phyloP scores from a whole-genome alignment of 2,888 invertebrate genomes.

The Conistra vaccinii region DNA sequence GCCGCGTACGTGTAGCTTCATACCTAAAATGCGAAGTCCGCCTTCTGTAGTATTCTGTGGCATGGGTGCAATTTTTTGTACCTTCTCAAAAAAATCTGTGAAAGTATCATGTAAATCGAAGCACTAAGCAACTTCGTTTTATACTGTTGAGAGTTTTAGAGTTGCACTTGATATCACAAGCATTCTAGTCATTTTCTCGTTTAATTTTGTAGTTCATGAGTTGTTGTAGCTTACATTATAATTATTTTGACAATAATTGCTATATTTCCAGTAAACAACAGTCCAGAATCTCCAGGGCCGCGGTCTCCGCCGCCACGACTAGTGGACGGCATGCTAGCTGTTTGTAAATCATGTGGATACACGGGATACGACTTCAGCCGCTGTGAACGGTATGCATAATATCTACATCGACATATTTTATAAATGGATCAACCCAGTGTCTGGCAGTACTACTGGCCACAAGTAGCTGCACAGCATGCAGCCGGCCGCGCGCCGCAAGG shows the following conservation, averaged over 20 bases:
- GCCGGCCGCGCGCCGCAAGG: too few relatives aligned
- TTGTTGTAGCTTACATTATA: not conserved
- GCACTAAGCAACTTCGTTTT: not conserved
- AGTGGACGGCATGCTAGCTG: constrained; percentile 93
- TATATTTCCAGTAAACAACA: constrained; percentile 75
- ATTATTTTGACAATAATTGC: constrained; percentile 10
- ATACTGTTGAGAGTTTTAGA: not conserved
- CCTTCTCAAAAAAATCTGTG: not conserved
- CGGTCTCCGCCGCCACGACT: constrained; percentile 92
- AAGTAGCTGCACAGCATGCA: not conserved
- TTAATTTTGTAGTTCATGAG: not conserved
- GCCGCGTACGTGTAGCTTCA: too few relatives aligned
- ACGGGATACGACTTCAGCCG: constrained; percentile 94
- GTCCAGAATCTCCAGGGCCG: constrained; percentile 87
- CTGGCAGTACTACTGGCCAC: not conserved
- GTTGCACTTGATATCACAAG: not conserved
- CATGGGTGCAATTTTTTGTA: not conserved
- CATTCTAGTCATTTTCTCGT: not conserved
- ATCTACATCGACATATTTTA: constrained; percentile 3
- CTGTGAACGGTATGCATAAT: constrained; percentile 92
- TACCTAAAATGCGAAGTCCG: too few relatives aligned
- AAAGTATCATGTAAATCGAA: too few relatives aligned
- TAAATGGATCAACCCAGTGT: not conserved
- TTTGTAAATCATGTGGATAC: constrained; percentile 95
- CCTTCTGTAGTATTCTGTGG: too few relatives aligned